These are phyloP conservation scores for Orycteropus afer DNA, from an alignment of 2,113 vertebrate genomes.

Conservation along the genomic window DNA sequence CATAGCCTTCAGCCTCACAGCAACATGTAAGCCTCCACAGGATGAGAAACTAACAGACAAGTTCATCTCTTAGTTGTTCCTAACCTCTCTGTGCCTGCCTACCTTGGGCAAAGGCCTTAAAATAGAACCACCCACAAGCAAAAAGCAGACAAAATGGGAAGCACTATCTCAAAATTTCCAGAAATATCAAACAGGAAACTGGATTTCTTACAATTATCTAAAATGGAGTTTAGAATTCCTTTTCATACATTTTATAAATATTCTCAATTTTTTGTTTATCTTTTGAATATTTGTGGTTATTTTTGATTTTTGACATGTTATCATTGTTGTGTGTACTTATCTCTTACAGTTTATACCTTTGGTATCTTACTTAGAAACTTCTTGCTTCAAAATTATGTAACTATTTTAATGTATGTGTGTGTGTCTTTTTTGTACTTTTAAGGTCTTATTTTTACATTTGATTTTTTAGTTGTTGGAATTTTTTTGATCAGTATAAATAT, in stretches of 20 bases:
- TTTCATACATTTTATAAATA: background rate
- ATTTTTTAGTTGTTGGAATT: constrained; percentile 6
- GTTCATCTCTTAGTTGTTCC: no score
- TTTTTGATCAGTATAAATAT: background rate
- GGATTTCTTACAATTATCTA: background rate
- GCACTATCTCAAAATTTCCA: background rate
- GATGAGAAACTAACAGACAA: no score
- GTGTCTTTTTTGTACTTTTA: background rate
- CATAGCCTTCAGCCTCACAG: no score
- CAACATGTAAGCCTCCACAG: no score
- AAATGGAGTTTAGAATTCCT: background rate
- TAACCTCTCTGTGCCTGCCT: no score
- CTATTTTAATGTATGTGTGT: background rate
- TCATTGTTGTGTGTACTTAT: background rate
- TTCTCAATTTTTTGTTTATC: background rate
- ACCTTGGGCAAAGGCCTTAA: no score
- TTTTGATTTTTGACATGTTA: constrained; percentile 16
- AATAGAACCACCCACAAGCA: no score
- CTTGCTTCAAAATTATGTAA: background rate
- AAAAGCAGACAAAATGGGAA: background rate
- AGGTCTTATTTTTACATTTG: background rate
- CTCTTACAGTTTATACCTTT: background rate
- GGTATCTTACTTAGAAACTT: background rate
- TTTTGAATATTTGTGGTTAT: background rate
- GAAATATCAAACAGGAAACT: background rate